phyloP scores from a whole-genome alignment of 2,113 vertebrate genomes.

The Strix uralensis region DNA sequence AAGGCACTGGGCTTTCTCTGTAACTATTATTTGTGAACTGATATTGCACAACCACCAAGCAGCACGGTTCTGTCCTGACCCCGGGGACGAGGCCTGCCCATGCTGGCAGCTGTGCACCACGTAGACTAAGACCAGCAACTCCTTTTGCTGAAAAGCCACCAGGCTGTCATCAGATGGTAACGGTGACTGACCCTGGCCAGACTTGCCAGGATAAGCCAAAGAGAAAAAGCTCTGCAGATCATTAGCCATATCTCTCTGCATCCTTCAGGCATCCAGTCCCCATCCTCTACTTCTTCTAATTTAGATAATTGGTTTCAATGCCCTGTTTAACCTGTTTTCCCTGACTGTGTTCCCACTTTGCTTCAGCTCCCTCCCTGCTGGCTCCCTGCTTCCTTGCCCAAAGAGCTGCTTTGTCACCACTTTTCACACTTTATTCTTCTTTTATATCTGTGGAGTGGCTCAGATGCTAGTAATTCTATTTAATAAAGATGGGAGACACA shows the following conservation, averaged over 20 bases:
- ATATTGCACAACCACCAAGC: neutral
- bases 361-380: neutral
- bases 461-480: neutral
- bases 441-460: neutral
- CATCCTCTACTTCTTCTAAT: neutral
- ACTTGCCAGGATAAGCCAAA: neutral
- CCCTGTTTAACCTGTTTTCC: neutral
- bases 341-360: neutral
- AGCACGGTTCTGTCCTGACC: neutral
- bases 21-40: neutral
- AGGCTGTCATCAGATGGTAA: neutral
- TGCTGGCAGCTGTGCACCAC: accelerated
- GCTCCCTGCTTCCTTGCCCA: neutral
- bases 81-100: accelerated
- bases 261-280: neutral
- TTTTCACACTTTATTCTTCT: neutral
- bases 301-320: neutral
- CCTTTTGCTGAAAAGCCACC: neutral
- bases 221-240: neutral
- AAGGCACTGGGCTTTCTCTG: neutral
- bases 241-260: neutral
- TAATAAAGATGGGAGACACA: neutral
- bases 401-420: neutral
- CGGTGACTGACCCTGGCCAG: neutral
- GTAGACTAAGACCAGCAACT: neutral